Evolutionary conservation across 2,797 vertebrate species (phyloP).

Genomic region (Melanotaenia trifasciata): DNA sequence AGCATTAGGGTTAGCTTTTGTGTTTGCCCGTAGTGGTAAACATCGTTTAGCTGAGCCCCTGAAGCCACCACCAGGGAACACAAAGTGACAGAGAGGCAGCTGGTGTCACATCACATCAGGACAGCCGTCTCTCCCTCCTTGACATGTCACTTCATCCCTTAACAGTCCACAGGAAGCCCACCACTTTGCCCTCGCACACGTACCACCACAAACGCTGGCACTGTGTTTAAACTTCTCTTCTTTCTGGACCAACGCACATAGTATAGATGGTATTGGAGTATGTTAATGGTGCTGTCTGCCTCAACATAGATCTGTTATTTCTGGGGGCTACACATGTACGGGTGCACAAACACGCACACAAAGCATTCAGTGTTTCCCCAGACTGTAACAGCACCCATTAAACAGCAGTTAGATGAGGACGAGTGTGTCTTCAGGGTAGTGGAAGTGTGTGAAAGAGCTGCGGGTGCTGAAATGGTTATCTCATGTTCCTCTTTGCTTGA

Average conservation of each 20-base stretch:
- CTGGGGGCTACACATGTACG: slow-evolving; percentile 42
- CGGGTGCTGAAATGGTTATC: slow-evolving; percentile 45
- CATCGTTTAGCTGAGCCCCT: slow-evolving; percentile 75
- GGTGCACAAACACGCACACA: slow-evolving; percentile 49
- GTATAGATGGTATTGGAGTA: slow-evolving; percentile 16
- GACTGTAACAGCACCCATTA: slow-evolving; percentile 63
- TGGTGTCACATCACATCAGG: slow-evolving; percentile 80
- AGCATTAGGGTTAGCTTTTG: slow-evolving; percentile 48
- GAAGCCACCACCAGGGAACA: slow-evolving; percentile 73
- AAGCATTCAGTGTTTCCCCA: slow-evolving; percentile 51
- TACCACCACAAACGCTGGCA: slow-evolving; percentile 9
- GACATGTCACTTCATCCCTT: slow-evolving; percentile 71
- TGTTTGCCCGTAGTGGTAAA: slow-evolving; percentile 69
- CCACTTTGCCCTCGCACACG: slow-evolving; percentile 26
- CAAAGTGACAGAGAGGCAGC: slow-evolving; percentile 85
- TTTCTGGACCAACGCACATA: slow-evolving; percentile 31
- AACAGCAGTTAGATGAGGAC: slow-evolving; percentile 70
- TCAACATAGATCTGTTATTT: slow-evolving; percentile 40
- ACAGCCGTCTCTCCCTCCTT: slow-evolving; percentile 62
- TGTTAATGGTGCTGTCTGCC: slow-evolving; percentile 35
- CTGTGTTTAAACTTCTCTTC: slow-evolving; percentile 31
- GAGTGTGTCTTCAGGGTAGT: slow-evolving; percentile 72
- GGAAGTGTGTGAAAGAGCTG: slow-evolving; percentile 56
- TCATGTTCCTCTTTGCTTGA: slow-evolving; percentile 49
- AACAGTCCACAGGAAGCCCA: slow-evolving; percentile 47